phyloP scores from a whole-genome alignment of 2,888 invertebrate species.

The Esperia sulphurella region DNA sequence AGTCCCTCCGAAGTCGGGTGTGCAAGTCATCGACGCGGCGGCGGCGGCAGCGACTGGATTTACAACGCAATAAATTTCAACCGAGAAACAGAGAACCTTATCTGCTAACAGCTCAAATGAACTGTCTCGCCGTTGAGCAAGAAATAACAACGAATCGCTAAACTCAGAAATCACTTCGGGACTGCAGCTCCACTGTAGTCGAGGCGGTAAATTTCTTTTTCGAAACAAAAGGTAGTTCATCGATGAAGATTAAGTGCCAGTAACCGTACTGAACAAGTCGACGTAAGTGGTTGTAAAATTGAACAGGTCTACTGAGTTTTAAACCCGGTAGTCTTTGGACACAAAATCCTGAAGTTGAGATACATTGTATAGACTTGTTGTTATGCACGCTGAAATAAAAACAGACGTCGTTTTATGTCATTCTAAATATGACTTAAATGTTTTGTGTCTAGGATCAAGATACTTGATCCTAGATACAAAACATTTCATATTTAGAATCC shows the following conservation, averaged over 20 bases:
- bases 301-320: slow-evolving; percentile 26
- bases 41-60: slow-evolving; percentile 45
- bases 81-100: slow-evolving; percentile 58
- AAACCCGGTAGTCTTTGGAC: slow-evolving; percentile 20
- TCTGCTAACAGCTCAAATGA: slow-evolving; percentile 69
- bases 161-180: slow-evolving; percentile 29
- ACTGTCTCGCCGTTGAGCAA: slow-evolving; percentile 45
- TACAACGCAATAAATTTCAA: slow-evolving; percentile 67
- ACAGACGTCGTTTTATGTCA: no score
- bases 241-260: slow-evolving; percentile 33
- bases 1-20: slow-evolving; percentile 38
- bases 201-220: slow-evolving; percentile 24
- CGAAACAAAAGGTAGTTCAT: slow-evolving; percentile 35
- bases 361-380: no score
- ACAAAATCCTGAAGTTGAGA: no score
- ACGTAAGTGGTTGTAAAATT: slow-evolving; percentile 15
- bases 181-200: slow-evolving; percentile 7
- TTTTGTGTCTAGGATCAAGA: no score
- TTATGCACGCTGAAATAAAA: no score
- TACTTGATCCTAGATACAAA: no score
- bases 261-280: slow-evolving; percentile 24
- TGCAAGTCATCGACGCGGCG: slow-evolving; percentile 65
- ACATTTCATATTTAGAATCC: no score
- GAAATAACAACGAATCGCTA: slow-evolving; percentile 41
- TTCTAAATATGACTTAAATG: no score